phyloP scores from a whole-genome alignment of 2,113 vertebrate species.

The Seriola quinqueradiata region DNA sequence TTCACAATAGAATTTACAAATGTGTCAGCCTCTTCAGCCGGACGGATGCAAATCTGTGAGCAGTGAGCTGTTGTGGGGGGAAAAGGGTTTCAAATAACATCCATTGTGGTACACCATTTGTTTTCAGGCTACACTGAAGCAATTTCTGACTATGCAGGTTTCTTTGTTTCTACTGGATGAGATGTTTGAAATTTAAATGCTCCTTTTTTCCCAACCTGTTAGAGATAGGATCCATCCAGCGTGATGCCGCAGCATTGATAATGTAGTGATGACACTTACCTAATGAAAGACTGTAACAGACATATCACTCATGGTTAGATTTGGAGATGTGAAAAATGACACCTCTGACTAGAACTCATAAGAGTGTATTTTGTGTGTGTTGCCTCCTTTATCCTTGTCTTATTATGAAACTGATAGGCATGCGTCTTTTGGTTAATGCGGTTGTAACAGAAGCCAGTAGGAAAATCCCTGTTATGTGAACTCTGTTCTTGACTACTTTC shows the following conservation, averaged over 20 bases:
- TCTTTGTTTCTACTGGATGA: not conserved
- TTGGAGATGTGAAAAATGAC: not conserved
- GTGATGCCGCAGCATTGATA: not conserved
- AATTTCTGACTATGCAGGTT: not conserved
- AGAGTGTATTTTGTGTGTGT: not conserved
- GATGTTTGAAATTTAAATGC: not conserved
- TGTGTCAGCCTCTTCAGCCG: constrained; percentile 1
- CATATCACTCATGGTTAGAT: not conserved
- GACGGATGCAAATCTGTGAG: constrained; percentile 56
- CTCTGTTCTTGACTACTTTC: not conserved
- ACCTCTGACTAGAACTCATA: not conserved
- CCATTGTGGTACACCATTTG: not conserved
- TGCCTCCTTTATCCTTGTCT: not conserved
- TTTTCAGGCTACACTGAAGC: not conserved
- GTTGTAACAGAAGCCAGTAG: not conserved
- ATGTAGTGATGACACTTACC: no score
- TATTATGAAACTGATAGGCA: not conserved
- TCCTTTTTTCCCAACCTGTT: not conserved
- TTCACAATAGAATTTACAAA: constrained; percentile 11
- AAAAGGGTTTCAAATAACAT: constrained; percentile 45
- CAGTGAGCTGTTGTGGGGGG: not conserved
- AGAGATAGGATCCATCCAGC: not conserved
- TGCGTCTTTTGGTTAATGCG: not conserved
- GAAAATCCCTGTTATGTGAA: not conserved
- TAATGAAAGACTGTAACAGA: not conserved